Percentiles rank a stretch among this genome's conserved stretches.
Conservation (phyloP, 2,888 invertebrate genomes). For the Aporophyla nigra region DNA sequence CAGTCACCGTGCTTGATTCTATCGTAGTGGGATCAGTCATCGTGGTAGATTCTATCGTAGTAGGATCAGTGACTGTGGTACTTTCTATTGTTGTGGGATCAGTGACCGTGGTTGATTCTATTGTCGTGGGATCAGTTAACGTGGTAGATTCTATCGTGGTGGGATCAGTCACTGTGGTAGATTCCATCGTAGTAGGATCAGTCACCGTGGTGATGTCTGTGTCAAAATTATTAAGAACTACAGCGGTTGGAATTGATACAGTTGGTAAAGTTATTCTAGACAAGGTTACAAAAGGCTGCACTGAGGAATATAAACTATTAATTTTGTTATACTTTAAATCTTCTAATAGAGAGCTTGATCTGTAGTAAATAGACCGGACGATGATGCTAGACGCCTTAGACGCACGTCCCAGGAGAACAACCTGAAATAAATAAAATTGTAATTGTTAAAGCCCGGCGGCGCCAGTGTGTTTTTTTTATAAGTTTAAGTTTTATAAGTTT, state of each 20-base stretch:
- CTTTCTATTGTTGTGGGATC: no score
- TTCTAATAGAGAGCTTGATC: not conserved
- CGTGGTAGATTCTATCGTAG: not conserved
- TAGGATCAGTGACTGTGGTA: not conserved
- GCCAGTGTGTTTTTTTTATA: no score
- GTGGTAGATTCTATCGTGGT: not conserved
- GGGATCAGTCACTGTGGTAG: not conserved
- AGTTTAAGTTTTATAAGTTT: no score
- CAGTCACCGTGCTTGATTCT: not conserved
- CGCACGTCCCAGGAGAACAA: slow-evolving; percentile 52
- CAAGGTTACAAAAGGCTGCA: not conserved
- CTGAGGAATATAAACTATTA: not conserved
- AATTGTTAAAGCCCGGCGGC: not conserved
- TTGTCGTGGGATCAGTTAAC: fast-evolving
- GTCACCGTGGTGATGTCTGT: slow-evolving; percentile 6
- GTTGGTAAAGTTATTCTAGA: slow-evolving; percentile 23
- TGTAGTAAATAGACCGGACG: slow-evolving; percentile 47
- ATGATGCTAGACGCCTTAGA: slow-evolving; percentile 48
- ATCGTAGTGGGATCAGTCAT: not conserved
- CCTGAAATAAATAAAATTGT: slow-evolving; percentile 54
- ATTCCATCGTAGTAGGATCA: not conserved
- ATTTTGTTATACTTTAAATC: slow-evolving; percentile 1
- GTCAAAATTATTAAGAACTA: not conserved
- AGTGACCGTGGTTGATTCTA: not conserved
- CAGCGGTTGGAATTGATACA: slow-evolving; percentile 23